A percentile compares a stretch with the other conserved stretches of the same genome.
Conservation (phyloP, 2,797 vertebrate genomes). For the Coilia nasus region DNA sequence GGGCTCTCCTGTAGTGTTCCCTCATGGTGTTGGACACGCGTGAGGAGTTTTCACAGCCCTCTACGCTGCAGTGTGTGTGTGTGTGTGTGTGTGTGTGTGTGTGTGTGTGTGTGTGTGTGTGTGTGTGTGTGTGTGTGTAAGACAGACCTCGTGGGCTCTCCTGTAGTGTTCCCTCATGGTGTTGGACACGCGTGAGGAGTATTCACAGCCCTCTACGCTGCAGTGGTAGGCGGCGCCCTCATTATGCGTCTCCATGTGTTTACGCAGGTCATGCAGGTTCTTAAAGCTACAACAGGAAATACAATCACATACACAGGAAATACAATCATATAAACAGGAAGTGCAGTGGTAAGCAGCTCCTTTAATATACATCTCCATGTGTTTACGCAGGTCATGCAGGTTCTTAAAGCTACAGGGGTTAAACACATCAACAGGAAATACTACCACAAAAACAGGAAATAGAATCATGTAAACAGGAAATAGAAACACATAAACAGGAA, state of each 20-base stretch:
- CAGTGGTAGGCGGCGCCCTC: constrained; percentile 80
- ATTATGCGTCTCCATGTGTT: constrained; percentile 78
- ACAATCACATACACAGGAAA: neutral
- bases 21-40: too few species aligned
- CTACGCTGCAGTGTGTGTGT: neutral
- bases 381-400: too few species aligned
- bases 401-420: too few species aligned
- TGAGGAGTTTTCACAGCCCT: too few species aligned
- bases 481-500: neutral
- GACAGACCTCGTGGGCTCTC: constrained; percentile 70
- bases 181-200: constrained; percentile 70
- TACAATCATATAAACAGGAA: neutral
- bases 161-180: constrained; percentile 74
- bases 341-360: too few species aligned
- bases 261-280: constrained; percentile 77
- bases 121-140: neutral
- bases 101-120: neutral
- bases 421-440: neutral
- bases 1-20: too few species aligned
- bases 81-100: constrained; percentile 8
- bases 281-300: constrained; percentile 69
- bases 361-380: too few species aligned
- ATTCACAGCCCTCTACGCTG: constrained; percentile 75
- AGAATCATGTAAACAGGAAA: neutral
- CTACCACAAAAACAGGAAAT: neutral